phyloP scores from a whole-genome alignment of 2,797 vertebrate genomes.

The Pangasius krempfi region DNA sequence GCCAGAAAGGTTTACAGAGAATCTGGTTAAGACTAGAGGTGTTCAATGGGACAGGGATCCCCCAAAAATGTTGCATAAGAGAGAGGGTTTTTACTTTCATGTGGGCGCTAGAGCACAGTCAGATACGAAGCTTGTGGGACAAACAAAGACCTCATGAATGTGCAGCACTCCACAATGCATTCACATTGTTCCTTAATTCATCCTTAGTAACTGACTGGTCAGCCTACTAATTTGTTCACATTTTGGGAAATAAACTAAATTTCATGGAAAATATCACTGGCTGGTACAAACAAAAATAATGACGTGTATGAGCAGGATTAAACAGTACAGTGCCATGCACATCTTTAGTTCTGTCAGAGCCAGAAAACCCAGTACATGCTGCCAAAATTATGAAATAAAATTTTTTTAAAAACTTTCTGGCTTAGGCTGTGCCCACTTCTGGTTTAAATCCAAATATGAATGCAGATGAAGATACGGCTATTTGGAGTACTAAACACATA shows the following conservation, averaged over 20 bases:
- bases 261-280: neutral
- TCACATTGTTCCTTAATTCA: neutral
- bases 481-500: neutral
- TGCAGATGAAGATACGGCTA: neutral
- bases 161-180: no score
- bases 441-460: neutral
- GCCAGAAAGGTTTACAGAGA: neutral
- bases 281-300: neutral
- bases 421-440: neutral
- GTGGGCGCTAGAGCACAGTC: neutral
- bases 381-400: neutral
- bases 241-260: neutral
- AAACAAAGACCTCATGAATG: neutral
- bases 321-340: neutral
- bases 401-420: neutral
- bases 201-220: neutral
- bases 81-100: neutral
- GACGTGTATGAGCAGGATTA: neutral
- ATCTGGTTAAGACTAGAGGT: neutral
- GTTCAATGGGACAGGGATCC: neutral
- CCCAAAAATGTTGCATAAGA: neutral
- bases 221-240: neutral
- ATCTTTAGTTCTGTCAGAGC: neutral
- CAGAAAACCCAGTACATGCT: neutral
- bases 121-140: no score